Conservation (phyloP, 1,140 invertebrate species). For the Anoplolepis gracilipes region DNA sequence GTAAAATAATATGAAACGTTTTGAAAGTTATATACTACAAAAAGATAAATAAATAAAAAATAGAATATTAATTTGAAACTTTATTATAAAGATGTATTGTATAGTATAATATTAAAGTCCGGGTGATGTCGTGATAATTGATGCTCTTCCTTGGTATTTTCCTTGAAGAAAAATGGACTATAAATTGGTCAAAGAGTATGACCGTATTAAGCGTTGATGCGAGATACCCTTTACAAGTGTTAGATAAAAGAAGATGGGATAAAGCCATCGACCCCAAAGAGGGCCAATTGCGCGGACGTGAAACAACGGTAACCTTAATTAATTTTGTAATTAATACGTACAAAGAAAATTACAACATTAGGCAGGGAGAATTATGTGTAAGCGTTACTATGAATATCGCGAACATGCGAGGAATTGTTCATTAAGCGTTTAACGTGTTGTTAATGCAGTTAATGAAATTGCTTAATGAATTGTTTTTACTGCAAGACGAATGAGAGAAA, state of each 20-base stretch:
- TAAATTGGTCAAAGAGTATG: constrained; percentile 2
- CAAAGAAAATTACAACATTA: background rate
- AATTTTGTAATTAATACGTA: background rate
- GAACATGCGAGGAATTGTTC: background rate
- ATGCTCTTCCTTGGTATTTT: background rate
- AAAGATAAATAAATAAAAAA: background rate
- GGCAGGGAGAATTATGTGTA: background rate
- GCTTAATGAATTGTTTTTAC: constrained; percentile 6
- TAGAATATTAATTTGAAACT: background rate
- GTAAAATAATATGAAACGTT: background rate
- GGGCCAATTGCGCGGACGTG: background rate
- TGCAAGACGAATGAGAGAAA: background rate
- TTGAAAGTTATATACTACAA: background rate
- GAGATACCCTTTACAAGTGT: background rate
- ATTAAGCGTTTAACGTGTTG: constrained; percentile 9
- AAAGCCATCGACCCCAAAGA: background rate
- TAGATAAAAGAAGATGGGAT: background rate
- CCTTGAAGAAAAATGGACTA: background rate
- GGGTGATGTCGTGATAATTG: background rate
- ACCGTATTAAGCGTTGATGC: background rate
- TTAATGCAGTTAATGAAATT: background rate
- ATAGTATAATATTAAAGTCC: background rate
- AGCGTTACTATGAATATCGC: background rate
- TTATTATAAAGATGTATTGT: background rate
- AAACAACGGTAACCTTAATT: constrained; percentile 1